These are phyloP conservation scores for Conomelus anceps DNA, from an alignment of 2,888 invertebrate species.

Conservation along the genomic window DNA sequence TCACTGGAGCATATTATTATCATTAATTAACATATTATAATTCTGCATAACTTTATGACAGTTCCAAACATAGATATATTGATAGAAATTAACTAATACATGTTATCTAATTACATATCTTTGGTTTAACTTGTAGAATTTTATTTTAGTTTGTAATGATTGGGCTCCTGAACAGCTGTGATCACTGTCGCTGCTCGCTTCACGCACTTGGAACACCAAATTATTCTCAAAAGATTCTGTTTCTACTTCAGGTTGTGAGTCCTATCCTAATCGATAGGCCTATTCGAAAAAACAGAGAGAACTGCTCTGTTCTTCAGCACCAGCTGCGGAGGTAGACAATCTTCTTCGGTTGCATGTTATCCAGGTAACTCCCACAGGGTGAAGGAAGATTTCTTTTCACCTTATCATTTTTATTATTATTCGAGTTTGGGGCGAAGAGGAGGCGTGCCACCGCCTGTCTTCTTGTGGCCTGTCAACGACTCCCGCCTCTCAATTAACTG, in stretches of 20 bases:
- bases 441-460: slow-evolving; percentile 3
- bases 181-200: no score
- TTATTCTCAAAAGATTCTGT: background rate
- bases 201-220: no score
- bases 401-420: background rate
- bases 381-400: background rate
- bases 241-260: background rate
- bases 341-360: background rate
- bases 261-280: background rate
- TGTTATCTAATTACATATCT: no score
- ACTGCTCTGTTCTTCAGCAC: no score
- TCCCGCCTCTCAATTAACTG: slow-evolving; percentile 10
- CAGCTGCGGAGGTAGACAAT: background rate
- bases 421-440: background rate
- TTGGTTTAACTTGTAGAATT: no score
- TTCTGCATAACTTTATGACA: no score
- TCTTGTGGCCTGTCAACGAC: background rate
- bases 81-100: no score
- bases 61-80: no score
- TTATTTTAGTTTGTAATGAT: no score
- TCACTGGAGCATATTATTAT: no score
- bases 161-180: no score
- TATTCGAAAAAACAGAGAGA: background rate
- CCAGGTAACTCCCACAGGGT: background rate
- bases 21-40: no score